A percentile compares a stretch with the other conserved stretches of the same genome.
Conservation (phyloP, 1,140 invertebrate species). For the Drosophila cardini region DNA sequence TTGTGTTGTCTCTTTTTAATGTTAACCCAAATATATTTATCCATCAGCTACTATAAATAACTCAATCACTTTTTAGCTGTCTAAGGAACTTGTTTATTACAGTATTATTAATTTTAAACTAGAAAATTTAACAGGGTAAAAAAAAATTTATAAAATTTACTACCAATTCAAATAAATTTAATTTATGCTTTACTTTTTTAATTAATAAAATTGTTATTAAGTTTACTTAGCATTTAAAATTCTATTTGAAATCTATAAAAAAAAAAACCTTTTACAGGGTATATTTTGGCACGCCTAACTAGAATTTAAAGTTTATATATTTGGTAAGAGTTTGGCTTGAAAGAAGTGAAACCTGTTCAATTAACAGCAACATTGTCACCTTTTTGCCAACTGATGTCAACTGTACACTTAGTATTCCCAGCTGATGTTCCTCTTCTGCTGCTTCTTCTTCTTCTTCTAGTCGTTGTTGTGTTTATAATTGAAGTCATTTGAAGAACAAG, state of each 20-base stretch:
- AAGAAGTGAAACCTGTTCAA: constrained; percentile 46
- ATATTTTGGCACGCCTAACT: not conserved
- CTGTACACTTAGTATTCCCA: constrained; percentile 3
- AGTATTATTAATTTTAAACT: not conserved
- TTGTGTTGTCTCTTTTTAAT: not conserved
- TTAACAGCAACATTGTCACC: constrained; percentile 37
- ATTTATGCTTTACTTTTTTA: not conserved
- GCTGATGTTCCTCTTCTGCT: not conserved
- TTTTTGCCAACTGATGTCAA: constrained; percentile 29
- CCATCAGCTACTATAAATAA: not conserved
- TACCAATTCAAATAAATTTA: not conserved
- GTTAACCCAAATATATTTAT: too few relatives aligned
- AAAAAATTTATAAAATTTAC: not conserved
- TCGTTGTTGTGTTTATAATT: constrained; percentile 21
- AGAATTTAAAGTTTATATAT: not conserved
- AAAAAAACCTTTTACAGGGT: constrained; percentile 10
- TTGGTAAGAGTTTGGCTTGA: not conserved
- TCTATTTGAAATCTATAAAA: too few relatives aligned
- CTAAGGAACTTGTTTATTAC: not conserved
- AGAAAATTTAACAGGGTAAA: not conserved
- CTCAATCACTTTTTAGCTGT: not conserved
- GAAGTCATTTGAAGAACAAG: constrained; percentile 40
- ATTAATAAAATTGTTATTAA: not conserved
- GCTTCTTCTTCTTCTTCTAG: not conserved
- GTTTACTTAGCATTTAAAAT: too few relatives aligned